Conservation (phyloP, 2,797 vertebrate genomes). For the Leontocebus nigricollis region DNA sequence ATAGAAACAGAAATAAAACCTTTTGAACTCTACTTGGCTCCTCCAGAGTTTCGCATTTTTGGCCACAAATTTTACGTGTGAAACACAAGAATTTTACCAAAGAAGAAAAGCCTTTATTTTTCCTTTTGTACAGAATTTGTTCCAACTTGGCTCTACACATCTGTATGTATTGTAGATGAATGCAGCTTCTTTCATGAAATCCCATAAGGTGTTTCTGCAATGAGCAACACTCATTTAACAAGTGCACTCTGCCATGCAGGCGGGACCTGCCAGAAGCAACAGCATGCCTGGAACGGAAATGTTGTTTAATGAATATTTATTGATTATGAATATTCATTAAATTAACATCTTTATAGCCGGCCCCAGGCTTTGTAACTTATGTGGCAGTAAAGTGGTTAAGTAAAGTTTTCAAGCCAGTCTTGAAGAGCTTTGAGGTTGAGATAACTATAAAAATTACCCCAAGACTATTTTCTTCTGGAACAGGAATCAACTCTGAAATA, state of each 20-base stretch:
- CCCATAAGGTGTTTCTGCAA: conserved; percentile 82
- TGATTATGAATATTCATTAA: conserved; percentile 84
- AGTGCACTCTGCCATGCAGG: conserved; percentile 83
- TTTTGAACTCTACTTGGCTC: neutral
- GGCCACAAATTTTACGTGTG: conserved; percentile 12
- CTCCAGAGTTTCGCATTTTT: conserved; percentile 30
- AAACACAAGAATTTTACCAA: conserved; percentile 47
- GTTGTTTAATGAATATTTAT: conserved; percentile 85
- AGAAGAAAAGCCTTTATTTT: conserved; percentile 30
- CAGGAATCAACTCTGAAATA: neutral
- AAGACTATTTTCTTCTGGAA: conserved; percentile 37
- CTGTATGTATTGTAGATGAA: conserved; percentile 78
- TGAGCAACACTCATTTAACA: conserved; percentile 84
- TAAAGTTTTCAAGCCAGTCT: conserved; percentile 70
- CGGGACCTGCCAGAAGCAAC: conserved; percentile 81
- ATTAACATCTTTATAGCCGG: conserved; percentile 80
- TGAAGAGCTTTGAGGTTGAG: conserved; percentile 53
- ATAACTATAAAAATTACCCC: conserved; percentile 42
- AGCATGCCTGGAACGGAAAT: conserved; percentile 79
- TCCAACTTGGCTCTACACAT: conserved; percentile 75
- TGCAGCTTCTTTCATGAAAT: conserved; percentile 80
- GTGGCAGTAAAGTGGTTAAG: conserved; percentile 73
- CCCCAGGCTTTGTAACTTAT: conserved; percentile 58
- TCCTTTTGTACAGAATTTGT: conserved; percentile 72
- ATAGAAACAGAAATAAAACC: conserved; percentile 11